phyloP scores from a whole-genome alignment of 2,888 invertebrate species.

The Cerastoderma edule region DNA sequence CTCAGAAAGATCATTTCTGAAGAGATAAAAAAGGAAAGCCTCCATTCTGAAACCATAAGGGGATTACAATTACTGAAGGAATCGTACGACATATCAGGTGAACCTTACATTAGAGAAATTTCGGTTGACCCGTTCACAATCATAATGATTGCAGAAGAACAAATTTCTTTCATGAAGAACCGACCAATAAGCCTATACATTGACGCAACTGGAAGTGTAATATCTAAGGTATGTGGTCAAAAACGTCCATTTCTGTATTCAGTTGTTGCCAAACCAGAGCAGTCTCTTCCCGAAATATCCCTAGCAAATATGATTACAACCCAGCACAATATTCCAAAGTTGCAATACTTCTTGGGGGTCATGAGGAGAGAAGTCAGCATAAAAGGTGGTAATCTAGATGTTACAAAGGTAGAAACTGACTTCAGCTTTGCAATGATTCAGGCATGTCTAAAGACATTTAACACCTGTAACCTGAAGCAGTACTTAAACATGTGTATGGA shows the following conservation, averaged over 20 bases:
- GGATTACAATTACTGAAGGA: conserved; percentile 21
- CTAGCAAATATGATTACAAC: conserved; percentile 32
- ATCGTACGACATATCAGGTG: background rate
- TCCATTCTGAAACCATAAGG: conserved; percentile 12
- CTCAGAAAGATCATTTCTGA: conserved; percentile 17
- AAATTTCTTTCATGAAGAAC: background rate
- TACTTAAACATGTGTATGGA: conserved; percentile 1
- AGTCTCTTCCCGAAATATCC: too few relatives aligned
- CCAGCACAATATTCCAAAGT: conserved; percentile 31
- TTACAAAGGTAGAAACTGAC: conserved; percentile 17
- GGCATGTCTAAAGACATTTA: conserved; percentile 7
- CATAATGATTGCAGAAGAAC: background rate
- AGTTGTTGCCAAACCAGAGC: conserved; percentile 30
- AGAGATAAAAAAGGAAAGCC: conserved; percentile 2
- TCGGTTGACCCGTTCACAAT: conserved; percentile 4
- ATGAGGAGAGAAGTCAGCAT: too few relatives aligned
- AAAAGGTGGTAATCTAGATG: background rate
- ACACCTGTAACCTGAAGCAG: conserved; percentile 1
- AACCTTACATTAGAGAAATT: background rate
- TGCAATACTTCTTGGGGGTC: conserved; percentile 1
- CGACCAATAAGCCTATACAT: background rate
- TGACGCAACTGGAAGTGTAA: conserved; percentile 25
- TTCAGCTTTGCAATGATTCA: conserved; percentile 29
- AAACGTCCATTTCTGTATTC: conserved; percentile 39
- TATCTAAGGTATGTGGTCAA: conserved; percentile 19